Conservation (phyloP, 2,888 invertebrate genomes). For the Chrysopilus asiliformis region DNA sequence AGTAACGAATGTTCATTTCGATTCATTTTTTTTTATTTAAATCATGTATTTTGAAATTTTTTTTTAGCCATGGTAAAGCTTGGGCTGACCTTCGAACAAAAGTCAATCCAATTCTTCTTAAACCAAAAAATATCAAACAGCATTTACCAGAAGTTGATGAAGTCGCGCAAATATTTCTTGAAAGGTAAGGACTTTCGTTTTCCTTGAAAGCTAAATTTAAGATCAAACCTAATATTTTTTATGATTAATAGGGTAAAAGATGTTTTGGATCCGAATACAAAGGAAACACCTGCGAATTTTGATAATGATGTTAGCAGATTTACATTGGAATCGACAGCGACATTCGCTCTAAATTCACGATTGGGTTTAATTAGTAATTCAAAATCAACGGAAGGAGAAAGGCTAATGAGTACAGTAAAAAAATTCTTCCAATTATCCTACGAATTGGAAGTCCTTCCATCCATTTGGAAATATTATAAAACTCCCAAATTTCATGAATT, state of each 20-base stretch:
- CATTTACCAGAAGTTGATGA: conserved; percentile 36
- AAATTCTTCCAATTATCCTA: conserved; percentile 24
- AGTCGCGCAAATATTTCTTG: conserved; percentile 26
- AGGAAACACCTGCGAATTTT: conserved; percentile 31
- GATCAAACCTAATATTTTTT: neutral
- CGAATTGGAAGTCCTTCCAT: conserved; percentile 27
- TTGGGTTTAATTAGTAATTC: conserved; percentile 20
- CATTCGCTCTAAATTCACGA: conserved; percentile 31
- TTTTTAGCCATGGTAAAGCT: conserved; percentile 44
- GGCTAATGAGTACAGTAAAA: conserved; percentile 20
- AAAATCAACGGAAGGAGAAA: conserved; percentile 14
- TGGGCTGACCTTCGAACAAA: conserved; percentile 55
- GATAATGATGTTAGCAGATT: conserved; percentile 41
- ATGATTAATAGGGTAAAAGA: conserved; percentile 24
- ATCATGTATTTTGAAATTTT: too few species aligned
- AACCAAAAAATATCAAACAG: conserved; percentile 39
- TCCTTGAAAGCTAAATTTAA: neutral
- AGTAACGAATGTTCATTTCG: conserved; percentile 20
- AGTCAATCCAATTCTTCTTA: conserved; percentile 47
- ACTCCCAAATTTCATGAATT: conserved; percentile 19
- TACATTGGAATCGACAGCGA: conserved; percentile 42
- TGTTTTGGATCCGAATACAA: conserved; percentile 17
- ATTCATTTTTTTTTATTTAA: too few species aligned
- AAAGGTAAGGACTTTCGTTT: conserved; percentile 6
- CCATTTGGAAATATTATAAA: conserved; percentile 25